Base-by-base conservation (phyloP, 2,888 invertebrate species). In the Dynastes maya region DNA sequence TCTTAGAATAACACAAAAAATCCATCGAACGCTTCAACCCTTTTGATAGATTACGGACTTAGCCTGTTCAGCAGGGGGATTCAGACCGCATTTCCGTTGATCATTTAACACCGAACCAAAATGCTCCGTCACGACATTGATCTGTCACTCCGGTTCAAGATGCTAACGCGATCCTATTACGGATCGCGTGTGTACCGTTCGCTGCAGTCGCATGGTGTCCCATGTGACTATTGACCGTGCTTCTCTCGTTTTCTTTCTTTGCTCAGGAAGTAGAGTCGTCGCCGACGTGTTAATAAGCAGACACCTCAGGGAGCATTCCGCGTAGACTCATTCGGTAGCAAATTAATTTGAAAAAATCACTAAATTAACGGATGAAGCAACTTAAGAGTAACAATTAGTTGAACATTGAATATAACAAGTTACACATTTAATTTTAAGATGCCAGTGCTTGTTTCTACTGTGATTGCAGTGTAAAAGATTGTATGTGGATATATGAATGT, bases 31-130 rank as follows among this genome's bases (percentile, higher is more conserved):
- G 77, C 78, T 81, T 80, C 81, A 81, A 81, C 81, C 81, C 81
- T 81, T 81, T 80, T 80, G 81, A 81, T 81, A 80, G 80, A 81
- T 81, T 81, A 81, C 79, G 61, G 75, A 77, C 81, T 80, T 80
- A 77, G 78, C 53, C 13, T 74, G 65, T 70, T 76, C 65, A 78
- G 80, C 79, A 78, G 82, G 83, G 45, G 82, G 83, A 82, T 82
- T 81, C 81, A 82, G 75, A 80, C 79, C 80, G 81, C 80, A 81
- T 83, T 82, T 81, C 82, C 81, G 83, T 81, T 83, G 83, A 83
- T 82, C 83, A 83, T 82, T 83, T 83, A 83, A 83, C 82, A 82
- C 83, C 82, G 78, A 76, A 79, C 79, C 76, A 79, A 80, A 81
- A 80, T 80, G 82, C 79, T 70, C 80, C 82, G 82, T 82, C 80